Percentiles rank a stretch among this genome's conserved stretches.
phyloP scores from a whole-genome alignment of 2,113 vertebrate genomes.

The Todiramphus saurophagus region DNA sequence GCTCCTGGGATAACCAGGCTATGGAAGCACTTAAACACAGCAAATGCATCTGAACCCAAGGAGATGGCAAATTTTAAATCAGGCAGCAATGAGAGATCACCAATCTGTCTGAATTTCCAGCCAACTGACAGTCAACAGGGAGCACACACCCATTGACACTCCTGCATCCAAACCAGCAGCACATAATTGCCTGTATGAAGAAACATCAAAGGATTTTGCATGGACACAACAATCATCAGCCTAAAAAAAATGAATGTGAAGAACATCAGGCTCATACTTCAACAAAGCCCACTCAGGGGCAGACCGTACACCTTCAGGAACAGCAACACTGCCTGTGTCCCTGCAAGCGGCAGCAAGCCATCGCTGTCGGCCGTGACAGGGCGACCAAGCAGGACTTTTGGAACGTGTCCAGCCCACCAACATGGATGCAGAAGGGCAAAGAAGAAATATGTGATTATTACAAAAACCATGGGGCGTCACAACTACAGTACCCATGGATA shows the following conservation, averaged over 20 bases:
- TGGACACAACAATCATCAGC: not conserved
- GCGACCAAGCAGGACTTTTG: not conserved
- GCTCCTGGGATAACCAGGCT: not conserved
- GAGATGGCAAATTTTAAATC: not conserved
- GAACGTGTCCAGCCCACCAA: not conserved
- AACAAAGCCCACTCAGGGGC: not conserved
- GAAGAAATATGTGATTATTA: not conserved
- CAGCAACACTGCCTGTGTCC: not conserved
- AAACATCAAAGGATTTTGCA: not conserved
- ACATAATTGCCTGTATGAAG: not conserved
- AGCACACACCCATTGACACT: not conserved
- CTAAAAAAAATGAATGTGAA: not conserved
- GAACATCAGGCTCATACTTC: not conserved
- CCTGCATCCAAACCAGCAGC: not conserved
- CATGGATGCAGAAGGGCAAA: not conserved
- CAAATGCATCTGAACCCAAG: not conserved
- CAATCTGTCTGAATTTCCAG: not conserved
- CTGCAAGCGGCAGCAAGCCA: not conserved
- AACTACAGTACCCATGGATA: not conserved
- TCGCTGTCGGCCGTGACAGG: accelerated
- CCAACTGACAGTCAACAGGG: not conserved
- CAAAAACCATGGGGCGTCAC: not conserved
- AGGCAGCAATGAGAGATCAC: not conserved
- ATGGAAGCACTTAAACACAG: not conserved
- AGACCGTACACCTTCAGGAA: not conserved